Percentiles rank a stretch among this genome's conserved stretches.
Evolutionary conservation across 2,888 invertebrate species (phyloP).

Genomic region (Shargacucullia verbasci): DNA sequence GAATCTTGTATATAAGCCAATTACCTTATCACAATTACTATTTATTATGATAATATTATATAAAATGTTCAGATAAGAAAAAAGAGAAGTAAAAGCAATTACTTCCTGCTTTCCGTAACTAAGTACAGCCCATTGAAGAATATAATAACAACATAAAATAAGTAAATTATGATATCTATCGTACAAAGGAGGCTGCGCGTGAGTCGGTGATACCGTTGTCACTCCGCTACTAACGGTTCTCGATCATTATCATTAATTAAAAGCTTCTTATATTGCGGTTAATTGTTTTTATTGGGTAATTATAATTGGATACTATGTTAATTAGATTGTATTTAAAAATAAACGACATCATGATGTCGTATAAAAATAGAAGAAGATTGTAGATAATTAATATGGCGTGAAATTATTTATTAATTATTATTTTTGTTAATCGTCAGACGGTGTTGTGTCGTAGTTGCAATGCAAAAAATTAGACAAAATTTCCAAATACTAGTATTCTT

Average conservation of each 20-base stretch:
- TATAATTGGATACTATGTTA: neutral
- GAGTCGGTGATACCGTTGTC: conserved; percentile 36
- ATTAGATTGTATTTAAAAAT: neutral
- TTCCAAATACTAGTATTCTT: no score
- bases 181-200: conserved; percentile 30
- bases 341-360: neutral
- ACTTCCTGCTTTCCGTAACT: conserved; percentile 35
- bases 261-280: neutral
- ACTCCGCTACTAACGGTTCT: conserved; percentile 25
- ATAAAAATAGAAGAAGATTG: no score
- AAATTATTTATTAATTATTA: no score
- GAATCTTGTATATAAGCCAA: conserved; percentile 1
- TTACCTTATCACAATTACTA: conserved; percentile 1
- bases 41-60: conserved; percentile 10
- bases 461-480: no score
- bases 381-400: no score
- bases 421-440: no score
- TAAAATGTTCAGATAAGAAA: conserved; percentile 8
- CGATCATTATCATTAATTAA: conserved; percentile 9
- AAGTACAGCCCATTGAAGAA: conserved; percentile 34
- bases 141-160: conserved; percentile 42
- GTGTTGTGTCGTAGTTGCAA: no score
- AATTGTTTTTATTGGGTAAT: neutral
- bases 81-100: conserved; percentile 11
- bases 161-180: conserved; percentile 50